These are phyloP conservation scores for Cyprinella venusta DNA, from an alignment of 2,797 vertebrate species.

Conservation along the genomic window DNA sequence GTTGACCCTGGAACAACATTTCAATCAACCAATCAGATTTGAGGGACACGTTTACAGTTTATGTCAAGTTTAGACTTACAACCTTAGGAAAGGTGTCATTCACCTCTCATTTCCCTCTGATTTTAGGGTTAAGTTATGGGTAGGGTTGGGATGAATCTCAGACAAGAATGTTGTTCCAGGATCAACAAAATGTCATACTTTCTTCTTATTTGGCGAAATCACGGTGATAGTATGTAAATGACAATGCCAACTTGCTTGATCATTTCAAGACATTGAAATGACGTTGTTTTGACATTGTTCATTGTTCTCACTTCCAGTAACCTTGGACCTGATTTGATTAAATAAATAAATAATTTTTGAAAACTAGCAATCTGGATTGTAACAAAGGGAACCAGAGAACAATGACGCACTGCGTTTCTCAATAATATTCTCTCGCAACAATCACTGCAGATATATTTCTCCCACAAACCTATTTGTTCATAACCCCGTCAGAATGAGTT, in stretches of 20 bases:
- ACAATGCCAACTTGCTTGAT: constrained; percentile 52
- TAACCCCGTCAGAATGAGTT: not conserved
- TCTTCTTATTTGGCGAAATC: not conserved
- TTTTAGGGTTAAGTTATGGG: not conserved
- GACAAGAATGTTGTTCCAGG: not conserved
- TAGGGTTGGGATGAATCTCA: not conserved
- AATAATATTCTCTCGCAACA: constrained; percentile 30
- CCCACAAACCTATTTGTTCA: constrained; percentile 31
- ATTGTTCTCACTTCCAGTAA: constrained; percentile 47
- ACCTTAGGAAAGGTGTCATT: not conserved
- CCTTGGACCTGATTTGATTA: constrained; percentile 42
- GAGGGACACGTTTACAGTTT: not conserved
- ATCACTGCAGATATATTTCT: constrained; percentile 19
- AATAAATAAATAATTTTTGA: constrained; percentile 9
- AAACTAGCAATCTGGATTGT: constrained; percentile 48
- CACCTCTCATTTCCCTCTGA: not conserved
- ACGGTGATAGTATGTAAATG: not conserved
- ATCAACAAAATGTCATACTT: not conserved
- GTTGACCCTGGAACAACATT: not conserved
- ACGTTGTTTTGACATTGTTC: constrained; percentile 47
- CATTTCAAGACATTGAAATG: constrained; percentile 45
- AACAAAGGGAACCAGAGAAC: constrained; percentile 50
- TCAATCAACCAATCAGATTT: not conserved
- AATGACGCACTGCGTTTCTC: constrained; percentile 31
- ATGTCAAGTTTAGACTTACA: not conserved